Evolutionary conservation across 2,113 vertebrate genomes (phyloP).

Genomic region (Nothocercus nigrocapillus): DNA sequence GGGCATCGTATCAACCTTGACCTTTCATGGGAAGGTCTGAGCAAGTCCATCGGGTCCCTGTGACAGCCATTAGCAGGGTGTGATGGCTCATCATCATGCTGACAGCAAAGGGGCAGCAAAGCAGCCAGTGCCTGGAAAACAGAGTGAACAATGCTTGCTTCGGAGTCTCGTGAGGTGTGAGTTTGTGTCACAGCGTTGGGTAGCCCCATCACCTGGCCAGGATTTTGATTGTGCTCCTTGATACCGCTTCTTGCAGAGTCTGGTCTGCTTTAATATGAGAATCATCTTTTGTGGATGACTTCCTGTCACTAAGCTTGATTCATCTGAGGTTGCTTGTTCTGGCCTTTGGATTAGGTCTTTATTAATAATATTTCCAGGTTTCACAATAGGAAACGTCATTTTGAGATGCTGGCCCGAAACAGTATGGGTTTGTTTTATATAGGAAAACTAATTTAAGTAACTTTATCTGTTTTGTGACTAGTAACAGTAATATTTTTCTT

Average conservation of each 20-base stretch:
- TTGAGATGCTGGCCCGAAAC: not conserved
- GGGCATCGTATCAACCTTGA: not conserved
- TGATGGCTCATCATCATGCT: not conserved
- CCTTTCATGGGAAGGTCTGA: not conserved
- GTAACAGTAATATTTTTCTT: not conserved
- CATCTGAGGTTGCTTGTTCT: not conserved
- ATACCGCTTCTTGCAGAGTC: not conserved
- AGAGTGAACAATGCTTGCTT: accelerated
- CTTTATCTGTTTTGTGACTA: not conserved
- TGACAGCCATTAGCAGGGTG: not conserved
- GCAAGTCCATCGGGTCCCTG: not conserved
- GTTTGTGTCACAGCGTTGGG: not conserved
- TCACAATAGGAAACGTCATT: not conserved
- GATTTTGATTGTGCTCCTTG: not conserved
- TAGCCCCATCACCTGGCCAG: not conserved
- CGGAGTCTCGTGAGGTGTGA: no score
- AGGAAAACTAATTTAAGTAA: not conserved
- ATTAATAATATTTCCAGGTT: not conserved
- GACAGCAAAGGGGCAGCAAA: not conserved
- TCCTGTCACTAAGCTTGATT: not conserved
- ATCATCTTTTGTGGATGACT: not conserved
- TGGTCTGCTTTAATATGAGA: not conserved
- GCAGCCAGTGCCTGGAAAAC: not conserved
- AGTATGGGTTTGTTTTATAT: no score
- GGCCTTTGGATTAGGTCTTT: not conserved